phyloP scores from a whole-genome alignment of 92 coral and sea anemone species.

The Actinernus sp. region DNA sequence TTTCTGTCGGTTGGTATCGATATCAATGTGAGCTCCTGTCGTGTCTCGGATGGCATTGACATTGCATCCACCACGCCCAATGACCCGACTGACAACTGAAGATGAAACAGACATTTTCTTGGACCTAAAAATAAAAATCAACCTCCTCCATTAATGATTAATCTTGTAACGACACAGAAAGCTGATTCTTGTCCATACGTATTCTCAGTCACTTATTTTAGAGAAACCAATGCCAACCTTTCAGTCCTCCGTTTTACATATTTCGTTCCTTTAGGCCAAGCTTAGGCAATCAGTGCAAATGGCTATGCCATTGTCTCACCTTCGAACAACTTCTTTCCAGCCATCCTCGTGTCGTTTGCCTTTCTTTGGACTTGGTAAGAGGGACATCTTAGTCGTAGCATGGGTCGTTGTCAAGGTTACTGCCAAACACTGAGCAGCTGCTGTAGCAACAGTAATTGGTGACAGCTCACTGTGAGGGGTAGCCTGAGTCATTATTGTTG shows the following conservation, averaged over 20 bases:
- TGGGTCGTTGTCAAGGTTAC: constrained; percentile 93
- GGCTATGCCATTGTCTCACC: too few relatives aligned
- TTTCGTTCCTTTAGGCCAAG: too few relatives aligned
- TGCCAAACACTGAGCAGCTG: constrained; percentile 97
- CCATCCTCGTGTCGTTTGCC: constrained; percentile 96
- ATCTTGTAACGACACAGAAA: too few relatives aligned
- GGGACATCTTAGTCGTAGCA: constrained; percentile 79
- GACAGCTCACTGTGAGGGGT: constrained; percentile 93
- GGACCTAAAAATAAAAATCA: constrained; percentile 84
- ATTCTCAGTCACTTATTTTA: too few relatives aligned
- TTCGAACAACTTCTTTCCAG: constrained; percentile 97
- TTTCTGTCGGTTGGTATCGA: constrained; percentile 96
- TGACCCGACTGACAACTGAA: constrained; percentile 95
- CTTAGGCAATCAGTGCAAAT: too few relatives aligned
- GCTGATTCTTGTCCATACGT: too few relatives aligned
- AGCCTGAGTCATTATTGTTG: constrained; percentile 89
- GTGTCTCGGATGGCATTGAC: constrained; percentile 97
- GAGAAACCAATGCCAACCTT: too few relatives aligned
- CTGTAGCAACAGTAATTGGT: constrained; percentile 98
- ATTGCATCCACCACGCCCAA: constrained; percentile 98
- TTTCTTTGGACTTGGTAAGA: constrained; percentile 90
- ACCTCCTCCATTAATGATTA: too few relatives aligned
- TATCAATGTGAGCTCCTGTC: constrained; percentile 98
- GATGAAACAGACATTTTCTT: constrained; percentile 98
- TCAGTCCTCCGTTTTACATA: too few relatives aligned